Base-by-base conservation (phyloP, 2,888 invertebrate species). In the Sinhomidia bicolor region DNA sequence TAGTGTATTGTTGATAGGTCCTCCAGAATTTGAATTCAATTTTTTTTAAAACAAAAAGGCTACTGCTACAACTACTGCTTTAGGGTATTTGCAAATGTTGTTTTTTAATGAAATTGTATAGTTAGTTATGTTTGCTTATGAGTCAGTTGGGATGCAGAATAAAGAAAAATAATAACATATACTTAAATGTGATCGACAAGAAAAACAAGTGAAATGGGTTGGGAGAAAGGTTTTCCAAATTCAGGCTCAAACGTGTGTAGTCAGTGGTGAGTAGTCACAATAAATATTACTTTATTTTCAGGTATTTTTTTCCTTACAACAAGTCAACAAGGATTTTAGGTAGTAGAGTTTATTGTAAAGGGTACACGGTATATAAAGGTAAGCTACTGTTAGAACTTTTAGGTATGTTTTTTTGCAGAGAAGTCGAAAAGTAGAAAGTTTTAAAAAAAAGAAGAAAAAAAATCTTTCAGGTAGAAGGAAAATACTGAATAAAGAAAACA, bases 151-250 rank as follows among this genome's bases (percentile, higher is more conserved):
- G 65, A 65, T 41, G 26, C 29, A 62, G 12, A 23, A 78, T 41
- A 51, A 76, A 76, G 36, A 68, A 76, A 74, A 14, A n/a, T n/a
- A n/a, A n/a, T n/a, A n/a, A n/a, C n/a, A n/a, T n/a, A n/a, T n/a
- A n/a, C n/a, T n/a, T n/a, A n/a, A 57, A 80, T 12, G 80, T 44
- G 60, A 80, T 62, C 80, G 60, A 44, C 80, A 79, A 36, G n/a
- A n/a, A n/a, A n/a, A n/a, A 32, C 14, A 62, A 62, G 12, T 32
- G 62, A 32, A 32, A 62, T 32, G n/a, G 57, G 57, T 57, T n/a
- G n/a, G n/a, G n/a, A n/a, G n/a, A n/a, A n/a, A n/a, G n/a, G n/a
- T n/a, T n/a, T n/a, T n/a, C n/a, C n/a, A n/a, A n/a, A n/a, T n/a
- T n/a, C n/a, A n/a, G n/a, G n/a, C n/a, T n/a, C n/a, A n/a, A n/a